Conservation (phyloP, 2,113 vertebrate species). For the Coryphaenoides rupestris region DNA sequence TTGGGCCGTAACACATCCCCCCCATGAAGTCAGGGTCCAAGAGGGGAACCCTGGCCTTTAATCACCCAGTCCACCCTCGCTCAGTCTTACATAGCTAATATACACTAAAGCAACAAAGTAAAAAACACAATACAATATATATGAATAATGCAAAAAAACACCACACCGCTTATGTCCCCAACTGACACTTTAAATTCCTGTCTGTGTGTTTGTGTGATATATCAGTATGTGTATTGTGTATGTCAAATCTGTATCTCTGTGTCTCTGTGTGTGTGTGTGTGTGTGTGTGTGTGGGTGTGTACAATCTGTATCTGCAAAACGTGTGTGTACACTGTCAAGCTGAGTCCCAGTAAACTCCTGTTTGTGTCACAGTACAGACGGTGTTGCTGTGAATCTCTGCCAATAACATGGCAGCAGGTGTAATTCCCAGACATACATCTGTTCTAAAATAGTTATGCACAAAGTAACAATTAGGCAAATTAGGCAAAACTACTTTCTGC, state of each 20-base stretch:
- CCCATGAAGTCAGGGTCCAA: no score
- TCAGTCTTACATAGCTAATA: no score
- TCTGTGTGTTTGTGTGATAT: no score
- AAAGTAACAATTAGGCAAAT: slow-evolving; percentile 27
- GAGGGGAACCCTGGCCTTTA: no score
- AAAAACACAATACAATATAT: no score
- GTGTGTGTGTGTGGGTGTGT: not conserved
- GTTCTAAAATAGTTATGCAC: slow-evolving; percentile 27
- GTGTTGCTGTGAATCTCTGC: slow-evolving; percentile 11
- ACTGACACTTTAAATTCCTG: no score
- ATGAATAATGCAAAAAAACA: no score
- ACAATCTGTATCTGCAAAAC: not conserved
- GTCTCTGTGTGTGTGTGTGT: not conserved
- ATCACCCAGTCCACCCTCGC: no score
- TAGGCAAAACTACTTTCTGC: not conserved
- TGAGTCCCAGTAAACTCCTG: not conserved
- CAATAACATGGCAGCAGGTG: slow-evolving; percentile 32
- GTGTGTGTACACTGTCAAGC: not conserved
- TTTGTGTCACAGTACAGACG: slow-evolving; percentile 15
- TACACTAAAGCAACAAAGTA: no score
- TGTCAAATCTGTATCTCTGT: not conserved
- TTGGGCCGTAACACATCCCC: no score
- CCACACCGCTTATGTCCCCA: no score
- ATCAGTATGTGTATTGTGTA: no score
- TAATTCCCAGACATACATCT: slow-evolving; percentile 29